Evolutionary conservation across 2,888 invertebrate genomes (phyloP).

Genomic region (Drosophila niveifrons): DNA sequence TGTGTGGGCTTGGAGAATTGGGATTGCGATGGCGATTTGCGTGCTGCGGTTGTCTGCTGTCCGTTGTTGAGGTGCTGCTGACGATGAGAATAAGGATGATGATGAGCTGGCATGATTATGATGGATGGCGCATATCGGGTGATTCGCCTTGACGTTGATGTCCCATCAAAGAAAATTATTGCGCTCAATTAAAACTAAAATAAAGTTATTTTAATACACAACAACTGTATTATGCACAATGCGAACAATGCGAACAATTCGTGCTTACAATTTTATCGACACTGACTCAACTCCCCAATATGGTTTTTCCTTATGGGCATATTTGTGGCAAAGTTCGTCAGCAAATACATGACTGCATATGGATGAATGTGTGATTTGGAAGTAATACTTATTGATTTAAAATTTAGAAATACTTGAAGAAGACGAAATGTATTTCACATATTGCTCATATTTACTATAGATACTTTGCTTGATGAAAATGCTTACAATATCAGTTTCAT

Average conservation of each 20-base stretch:
- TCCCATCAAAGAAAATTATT: constrained; percentile 80
- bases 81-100: not conserved
- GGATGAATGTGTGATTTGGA: no score
- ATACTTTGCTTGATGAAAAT: no score
- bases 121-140: constrained; percentile 75
- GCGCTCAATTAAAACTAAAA: constrained; percentile 80
- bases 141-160: constrained; percentile 80
- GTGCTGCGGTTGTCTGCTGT: not conserved
- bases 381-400: no score
- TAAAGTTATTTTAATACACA: constrained; percentile 59
- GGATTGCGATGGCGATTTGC: constrained; percentile 6
- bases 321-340: not conserved
- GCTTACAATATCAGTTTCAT: no score
- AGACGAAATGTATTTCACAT: no score
- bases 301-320: not conserved
- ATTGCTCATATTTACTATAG: no score
- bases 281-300: constrained; percentile 30
- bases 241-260: constrained; percentile 27
- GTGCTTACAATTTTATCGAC: constrained; percentile 26
- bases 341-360: no score
- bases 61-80: not conserved
- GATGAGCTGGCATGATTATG: constrained; percentile 66
- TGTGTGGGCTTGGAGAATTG: constrained; percentile 18
- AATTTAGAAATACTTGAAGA: no score
- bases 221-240: constrained; percentile 61